phyloP scores from a whole-genome alignment of 2,797 vertebrate genomes.

The Malacoraja senta region DNA sequence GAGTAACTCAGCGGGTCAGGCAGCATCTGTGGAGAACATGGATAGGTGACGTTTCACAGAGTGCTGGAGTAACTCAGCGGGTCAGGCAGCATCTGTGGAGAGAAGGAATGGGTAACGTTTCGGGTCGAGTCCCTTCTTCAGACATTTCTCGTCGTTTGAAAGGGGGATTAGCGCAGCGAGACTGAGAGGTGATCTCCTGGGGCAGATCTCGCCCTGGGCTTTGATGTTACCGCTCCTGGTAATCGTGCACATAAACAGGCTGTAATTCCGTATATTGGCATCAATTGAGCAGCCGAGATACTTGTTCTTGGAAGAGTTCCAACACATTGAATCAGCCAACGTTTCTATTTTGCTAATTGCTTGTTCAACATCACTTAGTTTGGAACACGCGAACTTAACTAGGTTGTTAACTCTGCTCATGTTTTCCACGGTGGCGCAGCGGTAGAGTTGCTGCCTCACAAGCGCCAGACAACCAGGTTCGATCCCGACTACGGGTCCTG shows the following conservation, averaged over 20 bases:
- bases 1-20: too few species aligned
- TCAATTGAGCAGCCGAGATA: neutral
- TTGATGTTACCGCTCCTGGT: neutral
- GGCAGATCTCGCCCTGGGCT: neutral
- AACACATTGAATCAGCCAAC: neutral
- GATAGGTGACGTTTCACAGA: too few species aligned
- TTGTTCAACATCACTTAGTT: constrained; percentile 21
- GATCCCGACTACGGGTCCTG: too few species aligned
- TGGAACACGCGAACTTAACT: neutral
- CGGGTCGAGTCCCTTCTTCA: too few species aligned
- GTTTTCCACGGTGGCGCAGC: too few species aligned
- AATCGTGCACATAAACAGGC: neutral
- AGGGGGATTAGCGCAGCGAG: neutral
- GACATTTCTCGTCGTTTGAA: neutral
- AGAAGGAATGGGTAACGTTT: too few species aligned
- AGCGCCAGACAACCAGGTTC: too few species aligned
- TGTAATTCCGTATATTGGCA: neutral
- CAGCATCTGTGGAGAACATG: too few species aligned
- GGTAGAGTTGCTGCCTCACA: too few species aligned
- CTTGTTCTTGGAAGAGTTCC: constrained; percentile 17
- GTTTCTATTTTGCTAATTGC: neutral
- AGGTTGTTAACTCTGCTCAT: too few species aligned
- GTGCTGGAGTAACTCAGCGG: too few species aligned
- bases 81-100: too few species aligned
- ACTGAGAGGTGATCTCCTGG: neutral